Conservation (phyloP, 2,113 vertebrate species). For the Arenaria interpres region DNA sequence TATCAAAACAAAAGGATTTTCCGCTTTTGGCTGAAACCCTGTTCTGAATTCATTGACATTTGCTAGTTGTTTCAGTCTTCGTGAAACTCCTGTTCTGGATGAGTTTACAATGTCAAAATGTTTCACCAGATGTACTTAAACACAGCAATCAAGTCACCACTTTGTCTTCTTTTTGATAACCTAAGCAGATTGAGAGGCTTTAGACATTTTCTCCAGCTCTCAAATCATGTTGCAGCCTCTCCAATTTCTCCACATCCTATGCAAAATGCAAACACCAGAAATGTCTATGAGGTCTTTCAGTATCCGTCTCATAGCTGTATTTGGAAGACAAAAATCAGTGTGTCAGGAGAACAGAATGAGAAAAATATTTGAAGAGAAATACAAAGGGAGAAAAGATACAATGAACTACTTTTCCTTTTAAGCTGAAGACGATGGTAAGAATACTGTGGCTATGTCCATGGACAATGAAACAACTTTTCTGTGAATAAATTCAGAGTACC, state of each 20-base stretch:
- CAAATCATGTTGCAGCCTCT: background rate
- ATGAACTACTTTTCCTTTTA: background rate
- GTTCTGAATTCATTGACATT: background rate
- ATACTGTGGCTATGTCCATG: background rate
- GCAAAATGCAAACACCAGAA: constrained; percentile 1
- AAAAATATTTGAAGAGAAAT: background rate
- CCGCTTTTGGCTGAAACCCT: background rate
- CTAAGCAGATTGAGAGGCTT: background rate
- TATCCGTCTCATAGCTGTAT: background rate
- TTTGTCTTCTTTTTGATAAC: constrained; percentile 12
- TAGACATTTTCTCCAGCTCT: background rate
- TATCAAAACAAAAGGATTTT: background rate
- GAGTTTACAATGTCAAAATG: background rate
- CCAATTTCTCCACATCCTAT: background rate
- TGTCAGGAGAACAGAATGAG: background rate
- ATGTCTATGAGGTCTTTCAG: background rate
- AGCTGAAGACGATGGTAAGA: background rate
- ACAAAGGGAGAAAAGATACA: background rate
- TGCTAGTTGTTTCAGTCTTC: background rate
- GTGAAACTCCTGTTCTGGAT: background rate
- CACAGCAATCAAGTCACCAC: background rate
- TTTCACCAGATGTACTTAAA: background rate
- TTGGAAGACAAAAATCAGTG: background rate
- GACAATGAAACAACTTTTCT: background rate
- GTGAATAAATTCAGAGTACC: background rate